These are phyloP conservation scores for Oplegnathus fasciatus DNA, from an alignment of 2,113 vertebrate species.

Conservation along the genomic window DNA sequence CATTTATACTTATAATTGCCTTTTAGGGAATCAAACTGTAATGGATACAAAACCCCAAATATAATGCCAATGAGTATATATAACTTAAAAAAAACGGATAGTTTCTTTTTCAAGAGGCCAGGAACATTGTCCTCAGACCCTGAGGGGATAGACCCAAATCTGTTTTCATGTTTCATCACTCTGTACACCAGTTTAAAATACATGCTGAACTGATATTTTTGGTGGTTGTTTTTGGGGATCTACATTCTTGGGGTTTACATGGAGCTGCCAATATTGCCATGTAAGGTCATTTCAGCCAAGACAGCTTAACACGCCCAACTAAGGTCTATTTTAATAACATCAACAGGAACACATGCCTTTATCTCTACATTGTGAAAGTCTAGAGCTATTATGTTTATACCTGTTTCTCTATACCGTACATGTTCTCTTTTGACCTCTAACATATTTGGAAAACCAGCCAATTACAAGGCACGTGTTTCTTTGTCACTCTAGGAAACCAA, in stretches of 20 bases:
- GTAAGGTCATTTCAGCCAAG: slow-evolving; percentile 63
- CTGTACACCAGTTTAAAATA: slow-evolving; percentile 57
- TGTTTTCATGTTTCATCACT: slow-evolving; percentile 62
- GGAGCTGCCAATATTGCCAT: slow-evolving; percentile 59
- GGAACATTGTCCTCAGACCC: slow-evolving; percentile 41
- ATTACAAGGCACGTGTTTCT: slow-evolving; percentile 19
- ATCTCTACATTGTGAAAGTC: not conserved
- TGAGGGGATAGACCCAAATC: slow-evolving; percentile 29
- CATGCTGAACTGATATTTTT: slow-evolving; percentile 54
- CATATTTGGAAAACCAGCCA: slow-evolving; percentile 25
- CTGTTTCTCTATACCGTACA: slow-evolving; percentile 27
- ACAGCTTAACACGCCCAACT: slow-evolving; percentile 5
- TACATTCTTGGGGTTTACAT: slow-evolving; percentile 54
- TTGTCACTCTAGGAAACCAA: slow-evolving; percentile 42
- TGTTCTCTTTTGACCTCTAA: slow-evolving; percentile 3
- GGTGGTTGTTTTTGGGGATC: slow-evolving; percentile 58
- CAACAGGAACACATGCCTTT: slow-evolving; percentile 39
- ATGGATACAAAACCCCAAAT: slow-evolving; percentile 2
- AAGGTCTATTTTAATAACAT: slow-evolving; percentile 20
- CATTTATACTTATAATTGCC: slow-evolving; percentile 21
- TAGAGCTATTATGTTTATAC: slow-evolving; percentile 19
- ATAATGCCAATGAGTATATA: slow-evolving; percentile 16
- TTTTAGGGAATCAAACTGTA: slow-evolving; percentile 47
- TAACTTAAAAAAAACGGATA: slow-evolving; percentile 5
- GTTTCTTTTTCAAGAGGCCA: slow-evolving; percentile 15